A percentile compares a stretch with the other conserved stretches of the same genome.
phyloP scores from a whole-genome alignment of 1,140 invertebrate species.

The Bombus soroeensis region DNA sequence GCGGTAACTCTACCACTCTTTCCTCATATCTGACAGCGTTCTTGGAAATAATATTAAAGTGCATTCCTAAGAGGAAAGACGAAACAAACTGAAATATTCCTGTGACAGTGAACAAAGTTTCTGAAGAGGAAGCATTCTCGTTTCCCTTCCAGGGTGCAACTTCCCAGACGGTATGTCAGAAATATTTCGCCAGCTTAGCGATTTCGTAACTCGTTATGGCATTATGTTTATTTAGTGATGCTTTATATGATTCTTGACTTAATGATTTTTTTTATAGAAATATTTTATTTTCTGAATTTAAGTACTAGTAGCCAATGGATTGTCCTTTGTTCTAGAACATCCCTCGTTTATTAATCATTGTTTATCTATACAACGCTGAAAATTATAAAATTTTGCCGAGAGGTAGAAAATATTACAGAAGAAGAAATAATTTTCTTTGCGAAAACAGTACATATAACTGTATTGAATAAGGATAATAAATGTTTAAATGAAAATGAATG shows the following conservation, averaged over 20 bases:
- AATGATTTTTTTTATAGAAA: background rate
- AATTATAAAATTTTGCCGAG: too few relatives aligned
- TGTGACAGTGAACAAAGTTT: conserved; percentile 42
- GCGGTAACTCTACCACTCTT: background rate
- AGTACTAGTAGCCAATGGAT: too few relatives aligned
- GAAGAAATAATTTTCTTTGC: too few relatives aligned
- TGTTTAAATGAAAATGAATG: too few relatives aligned
- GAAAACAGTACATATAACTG: too few relatives aligned
- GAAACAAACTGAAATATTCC: conserved; percentile 45
- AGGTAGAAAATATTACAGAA: too few relatives aligned
- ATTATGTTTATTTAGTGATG: background rate
- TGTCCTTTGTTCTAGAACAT: too few relatives aligned
- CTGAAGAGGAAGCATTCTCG: conserved; percentile 24
- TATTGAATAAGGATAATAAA: too few relatives aligned
- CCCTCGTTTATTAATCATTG: too few relatives aligned
- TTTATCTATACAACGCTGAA: too few relatives aligned
- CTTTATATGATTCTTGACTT: too few relatives aligned
- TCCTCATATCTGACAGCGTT: conserved; percentile 11
- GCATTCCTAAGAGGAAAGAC: conserved; percentile 17
- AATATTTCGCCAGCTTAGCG: conserved; percentile 9
- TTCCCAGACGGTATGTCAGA: background rate
- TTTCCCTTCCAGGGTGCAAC: background rate
- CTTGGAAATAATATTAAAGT: conserved; percentile 52
- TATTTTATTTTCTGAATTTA: background rate
- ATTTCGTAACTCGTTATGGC: background rate